Evolutionary conservation across 2,888 invertebrate species (phyloP), one percentile per base, ranked within the genome.

Genomic region (Drosophila demipolita): DNA sequence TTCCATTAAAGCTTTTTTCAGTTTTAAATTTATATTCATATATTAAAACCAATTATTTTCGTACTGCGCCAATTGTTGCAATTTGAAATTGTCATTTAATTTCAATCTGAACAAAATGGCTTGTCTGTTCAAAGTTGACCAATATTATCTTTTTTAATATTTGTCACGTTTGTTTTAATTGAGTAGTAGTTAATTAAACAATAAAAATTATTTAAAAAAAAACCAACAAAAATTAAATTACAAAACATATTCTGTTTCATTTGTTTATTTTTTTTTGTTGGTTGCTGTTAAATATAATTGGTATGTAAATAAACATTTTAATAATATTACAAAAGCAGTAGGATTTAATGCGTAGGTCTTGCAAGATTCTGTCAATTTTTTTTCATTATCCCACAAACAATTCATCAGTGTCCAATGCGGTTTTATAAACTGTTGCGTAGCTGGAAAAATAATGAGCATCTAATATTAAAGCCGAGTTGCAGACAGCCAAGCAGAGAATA

Each of bases 351-450:
- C 20, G 45, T 12, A 45, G 12, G 12, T 45, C 45, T 20, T 20
- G 20, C 12, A 20, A 12, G 45, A 12, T 12, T 12, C 6, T 12
- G 45, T 45, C 12, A 12, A 29, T n/a, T 17, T 57, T n/a, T 29
- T 5, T n/a, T 0, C 20, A 49, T 32, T 40, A 23, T 58, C 32
- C 26, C 53, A 52, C 45, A 38, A 40, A 53, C 42, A 40, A 49
- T 36, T 61, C 54, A 65, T 59, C 65, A 45, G 49, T 50, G 58
- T 54, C 29, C n/a, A 45, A 9, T 35, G 35, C 40, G 40, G 32
- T 33, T 62, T 36, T 52, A 32, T 52, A 52, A 65, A 73, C 68
- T 73, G 78, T 68, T 68, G 75, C 73, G 33, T 68, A 26, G 23
- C 17, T 4, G 4, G 17, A 38, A 15, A 17, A 48, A 15, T 42